These are phyloP conservation scores for Seladonia tumulorum DNA, from an alignment of 2,888 invertebrate genomes.

Conservation along the genomic window DNA sequence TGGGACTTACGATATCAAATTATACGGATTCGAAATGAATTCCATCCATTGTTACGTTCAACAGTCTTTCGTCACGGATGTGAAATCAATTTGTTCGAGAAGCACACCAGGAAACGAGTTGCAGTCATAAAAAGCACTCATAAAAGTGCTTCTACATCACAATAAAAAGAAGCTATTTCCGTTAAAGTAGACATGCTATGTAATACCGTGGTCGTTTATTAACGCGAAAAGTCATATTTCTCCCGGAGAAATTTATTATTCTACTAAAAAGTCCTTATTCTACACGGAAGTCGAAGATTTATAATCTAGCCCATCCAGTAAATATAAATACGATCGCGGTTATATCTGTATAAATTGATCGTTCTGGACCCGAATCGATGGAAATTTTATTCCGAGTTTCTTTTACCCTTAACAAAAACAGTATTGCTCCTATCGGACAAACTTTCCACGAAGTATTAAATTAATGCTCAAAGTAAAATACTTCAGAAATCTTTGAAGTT, in stretches of 20 bases:
- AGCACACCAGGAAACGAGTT: not conserved
- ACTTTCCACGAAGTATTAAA: too few species aligned
- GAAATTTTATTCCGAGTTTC: not conserved
- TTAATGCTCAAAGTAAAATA: too few species aligned
- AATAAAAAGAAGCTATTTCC: not conserved
- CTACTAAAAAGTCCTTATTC: not conserved
- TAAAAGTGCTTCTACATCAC: constrained; percentile 3
- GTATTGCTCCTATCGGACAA: too few species aligned
- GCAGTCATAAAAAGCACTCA: not conserved
- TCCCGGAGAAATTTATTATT: not conserved
- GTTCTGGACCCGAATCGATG: not conserved
- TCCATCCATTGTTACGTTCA: not conserved
- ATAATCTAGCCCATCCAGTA: not conserved
- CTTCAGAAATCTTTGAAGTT: too few species aligned
- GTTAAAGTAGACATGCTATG: not conserved
- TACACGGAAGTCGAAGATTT: not conserved
- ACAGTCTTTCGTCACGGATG: not conserved
- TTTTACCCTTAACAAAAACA: too few species aligned
- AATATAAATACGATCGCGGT: not conserved
- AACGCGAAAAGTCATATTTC: not conserved
- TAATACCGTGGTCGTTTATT: constrained; percentile 1
- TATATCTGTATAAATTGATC: not conserved
- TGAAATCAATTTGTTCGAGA: not conserved
- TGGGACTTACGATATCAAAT: not conserved
- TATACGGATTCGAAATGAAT: not conserved